Base-by-base conservation (phyloP, 2,888 invertebrate genomes). In the Protonemura montana region DNA sequence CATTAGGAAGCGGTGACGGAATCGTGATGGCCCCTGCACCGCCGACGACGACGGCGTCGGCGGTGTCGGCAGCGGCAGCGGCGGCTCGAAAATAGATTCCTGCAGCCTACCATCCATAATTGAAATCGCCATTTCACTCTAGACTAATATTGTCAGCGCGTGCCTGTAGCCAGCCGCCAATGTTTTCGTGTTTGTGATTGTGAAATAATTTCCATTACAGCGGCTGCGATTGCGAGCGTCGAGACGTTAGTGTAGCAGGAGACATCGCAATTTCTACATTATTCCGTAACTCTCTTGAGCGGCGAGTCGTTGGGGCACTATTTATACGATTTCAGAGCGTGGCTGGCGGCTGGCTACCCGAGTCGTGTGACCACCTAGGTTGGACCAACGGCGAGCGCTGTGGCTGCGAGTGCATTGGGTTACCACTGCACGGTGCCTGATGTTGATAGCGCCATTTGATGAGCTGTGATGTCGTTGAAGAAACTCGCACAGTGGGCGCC, bases 221-320 rank as follows among this genome's bases (percentile, higher is more conserved):
- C 41, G 35, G 83, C 35, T 25, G 41, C 30, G 82, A 28, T 82
- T 82, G 78, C 78, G 78, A 27, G 78, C 26, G 78, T 78, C 26
- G 25, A 10, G 81, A 80, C 29, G n/a, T n/a, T 6, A 16, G 29
- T 21, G 25, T 10, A 80, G n/a, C 7, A 21, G 29, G 21, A 59
- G 59, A 59, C 59, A 21, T 21, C 59, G 59, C 59, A 59, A 59
- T 59, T 90, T 90, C 89, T 89, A 90, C 89, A 90, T 90, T 59
- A 59, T 59, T 59, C 59, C 59, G 59, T 59, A 59, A 59, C 59
- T 59, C 35, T 35, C 35, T n/a, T n/a, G 35, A 90, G 90, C 90
- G 89, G 89, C 89, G 89, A 88, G 42, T 30, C 41, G 42, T 81
- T 27, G 0, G 59, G 21, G 59, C 21, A 59, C 59, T 59, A 59